phyloP scores from a whole-genome alignment of 37 sponge, comb jelly and placozoan genomes.

The Hexactinellida sp. region DNA sequence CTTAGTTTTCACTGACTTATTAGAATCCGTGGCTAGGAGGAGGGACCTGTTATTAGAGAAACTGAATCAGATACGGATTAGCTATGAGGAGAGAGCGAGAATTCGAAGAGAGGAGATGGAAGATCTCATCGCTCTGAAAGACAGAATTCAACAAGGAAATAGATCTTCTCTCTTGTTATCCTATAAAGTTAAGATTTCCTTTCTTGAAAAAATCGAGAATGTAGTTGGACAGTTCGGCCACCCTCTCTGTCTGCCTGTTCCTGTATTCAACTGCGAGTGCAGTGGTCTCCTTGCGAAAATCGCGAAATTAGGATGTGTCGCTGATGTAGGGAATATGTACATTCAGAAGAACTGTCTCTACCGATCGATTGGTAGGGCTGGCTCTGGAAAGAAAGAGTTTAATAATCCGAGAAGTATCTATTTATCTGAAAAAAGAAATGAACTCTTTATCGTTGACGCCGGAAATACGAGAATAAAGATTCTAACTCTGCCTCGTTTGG shows the following conservation, averaged over 20 bases:
- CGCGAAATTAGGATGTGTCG: neutral
- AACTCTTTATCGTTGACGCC: neutral
- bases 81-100: neutral
- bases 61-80: neutral
- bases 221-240: neutral
- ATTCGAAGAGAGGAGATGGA: neutral
- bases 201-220: neutral
- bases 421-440: neutral
- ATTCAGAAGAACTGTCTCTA: neutral
- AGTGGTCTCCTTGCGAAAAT: neutral
- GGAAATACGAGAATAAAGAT: constrained; percentile 5
- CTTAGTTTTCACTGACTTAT: neutral
- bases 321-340: neutral
- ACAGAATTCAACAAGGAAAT: neutral
- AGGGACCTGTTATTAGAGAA: neutral
- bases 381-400: neutral
- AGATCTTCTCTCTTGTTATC: neutral
- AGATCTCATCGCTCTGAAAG: neutral
- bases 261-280: neutral
- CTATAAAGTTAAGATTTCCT: neutral
- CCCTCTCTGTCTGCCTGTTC: neutral
- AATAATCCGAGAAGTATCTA: neutral
- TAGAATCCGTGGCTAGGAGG: neutral
- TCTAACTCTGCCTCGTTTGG: neutral
- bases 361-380: neutral